A percentile compares a stretch with the other conserved stretches of the same genome.
Conservation (phyloP, 2,797 vertebrate genomes). For the Microchirus variegatus region DNA sequence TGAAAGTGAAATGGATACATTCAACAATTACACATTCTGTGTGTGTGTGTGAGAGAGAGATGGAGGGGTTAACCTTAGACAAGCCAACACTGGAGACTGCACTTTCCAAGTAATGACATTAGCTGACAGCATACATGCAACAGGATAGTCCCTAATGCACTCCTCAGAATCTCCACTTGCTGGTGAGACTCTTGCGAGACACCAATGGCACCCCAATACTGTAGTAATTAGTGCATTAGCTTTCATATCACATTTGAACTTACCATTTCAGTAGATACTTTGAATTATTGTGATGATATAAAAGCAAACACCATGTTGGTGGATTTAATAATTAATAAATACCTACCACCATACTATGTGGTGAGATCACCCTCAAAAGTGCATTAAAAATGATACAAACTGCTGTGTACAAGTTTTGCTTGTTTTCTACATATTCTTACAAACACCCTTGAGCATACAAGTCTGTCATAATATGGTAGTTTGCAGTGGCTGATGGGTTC, state of each 20-base stretch:
- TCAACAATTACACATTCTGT: conserved; percentile 44
- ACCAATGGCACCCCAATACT: conserved; percentile 47
- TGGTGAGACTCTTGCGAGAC: conserved; percentile 43
- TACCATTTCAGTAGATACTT: conserved; percentile 21
- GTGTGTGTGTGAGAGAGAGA: conserved; percentile 17
- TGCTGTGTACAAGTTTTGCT: too few species aligned
- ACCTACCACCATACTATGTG: too few species aligned
- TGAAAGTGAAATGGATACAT: conserved; percentile 66
- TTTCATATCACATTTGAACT: conserved; percentile 40
- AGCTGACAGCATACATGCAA: conserved; percentile 66
- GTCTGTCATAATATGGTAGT: conserved; percentile 49
- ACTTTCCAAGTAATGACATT: conserved; percentile 76
- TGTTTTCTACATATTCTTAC: conserved; percentile 38
- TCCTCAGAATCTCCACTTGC: conserved; percentile 9
- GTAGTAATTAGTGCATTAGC: conserved; percentile 44
- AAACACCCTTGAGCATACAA: conserved; percentile 37
- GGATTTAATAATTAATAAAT: not conserved
- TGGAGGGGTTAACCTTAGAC: conserved; percentile 57
- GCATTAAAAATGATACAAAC: too few species aligned
- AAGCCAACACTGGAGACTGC: conserved; percentile 70
- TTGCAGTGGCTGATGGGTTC: conserved; percentile 49
- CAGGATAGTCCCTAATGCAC: conserved; percentile 55
- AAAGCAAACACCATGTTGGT: conserved; percentile 4
- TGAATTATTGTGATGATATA: conserved; percentile 25
- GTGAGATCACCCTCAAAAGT: too few species aligned